Percentiles rank a stretch among this genome's conserved stretches.
phyloP scores from a whole-genome alignment of 2,888 invertebrate species.

The Cataglyphis rosenhaueri region DNA sequence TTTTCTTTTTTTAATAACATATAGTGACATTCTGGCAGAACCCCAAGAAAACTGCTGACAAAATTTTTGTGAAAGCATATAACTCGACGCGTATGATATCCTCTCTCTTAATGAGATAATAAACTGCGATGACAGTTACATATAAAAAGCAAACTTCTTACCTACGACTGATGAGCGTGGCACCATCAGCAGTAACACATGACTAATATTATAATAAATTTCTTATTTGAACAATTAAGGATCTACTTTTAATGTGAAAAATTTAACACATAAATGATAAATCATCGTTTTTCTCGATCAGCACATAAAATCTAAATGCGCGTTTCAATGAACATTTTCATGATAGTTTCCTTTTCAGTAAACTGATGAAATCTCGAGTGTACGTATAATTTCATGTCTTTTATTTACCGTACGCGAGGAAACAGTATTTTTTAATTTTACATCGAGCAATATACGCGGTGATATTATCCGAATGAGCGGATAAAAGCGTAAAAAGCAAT shows the following conservation, averaged over 20 bases:
- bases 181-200: neutral
- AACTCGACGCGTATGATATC: slow-evolving; percentile 59
- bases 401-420: slow-evolving; percentile 56
- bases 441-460: neutral
- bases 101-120: slow-evolving; percentile 60
- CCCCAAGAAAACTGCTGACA: slow-evolving; percentile 73
- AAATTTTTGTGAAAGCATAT: slow-evolving; percentile 64
- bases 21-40: slow-evolving; percentile 60
- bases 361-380: slow-evolving; percentile 21
- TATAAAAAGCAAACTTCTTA: slow-evolving; percentile 39
- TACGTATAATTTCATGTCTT: slow-evolving; percentile 49
- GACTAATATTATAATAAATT: slow-evolving; percentile 11
- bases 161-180: slow-evolving; percentile 5
- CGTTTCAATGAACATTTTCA: slow-evolving; percentile 9
- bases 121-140: slow-evolving; percentile 53
- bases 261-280: neutral
- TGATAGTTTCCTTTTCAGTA: slow-evolving; percentile 2
- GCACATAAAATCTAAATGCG: neutral
- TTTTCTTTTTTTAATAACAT: slow-evolving; percentile 28
- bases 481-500: neutral
- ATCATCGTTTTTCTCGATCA: neutral
- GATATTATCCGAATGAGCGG: neutral
- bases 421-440: slow-evolving; percentile 52
- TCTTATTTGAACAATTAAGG: neutral
- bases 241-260: neutral